Evolutionary conservation across 2,888 invertebrate genomes (phyloP).

Genomic region (Taphrorychus bicolor): DNA sequence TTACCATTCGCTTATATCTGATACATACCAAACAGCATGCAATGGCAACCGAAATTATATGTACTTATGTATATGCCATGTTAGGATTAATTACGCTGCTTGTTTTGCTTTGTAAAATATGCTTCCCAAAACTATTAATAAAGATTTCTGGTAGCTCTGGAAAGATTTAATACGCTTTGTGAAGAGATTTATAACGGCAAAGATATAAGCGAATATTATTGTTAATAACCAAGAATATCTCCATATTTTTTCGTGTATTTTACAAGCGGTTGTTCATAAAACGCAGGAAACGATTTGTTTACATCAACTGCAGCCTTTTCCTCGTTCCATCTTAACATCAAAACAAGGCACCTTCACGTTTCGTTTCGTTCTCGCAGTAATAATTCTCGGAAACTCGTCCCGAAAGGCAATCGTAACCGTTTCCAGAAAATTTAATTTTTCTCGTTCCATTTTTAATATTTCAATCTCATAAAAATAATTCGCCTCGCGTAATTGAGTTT

Average conservation of each 20-base stretch:
- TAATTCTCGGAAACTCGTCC: background rate
- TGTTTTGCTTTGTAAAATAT: too few species aligned
- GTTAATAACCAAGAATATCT: too few species aligned
- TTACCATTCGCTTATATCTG: background rate
- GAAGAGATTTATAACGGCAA: too few species aligned
- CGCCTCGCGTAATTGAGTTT: conserved; percentile 12
- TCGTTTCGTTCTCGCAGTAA: background rate
- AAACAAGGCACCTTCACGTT: conserved; percentile 1
- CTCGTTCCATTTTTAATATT: conserved; percentile 12
- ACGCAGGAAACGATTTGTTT: background rate
- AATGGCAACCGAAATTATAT: background rate
- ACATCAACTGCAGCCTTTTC: background rate
- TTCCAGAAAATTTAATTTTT: conserved; percentile 10
- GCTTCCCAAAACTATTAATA: too few species aligned
- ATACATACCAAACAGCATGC: conserved; percentile 5
- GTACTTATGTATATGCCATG: too few species aligned
- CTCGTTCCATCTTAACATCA: background rate
- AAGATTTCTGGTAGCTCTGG: too few species aligned
- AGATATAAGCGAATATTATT: too few species aligned
- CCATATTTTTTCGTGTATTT: background rate
- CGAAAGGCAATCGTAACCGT: conserved; percentile 1
- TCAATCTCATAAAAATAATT: conserved; percentile 10
- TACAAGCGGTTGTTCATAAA: background rate
- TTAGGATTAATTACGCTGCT: too few species aligned
- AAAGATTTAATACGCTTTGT: too few species aligned